Evolutionary conservation across 2,888 invertebrate species (phyloP).

Genomic region (Pantelozetes paolii): DNA sequence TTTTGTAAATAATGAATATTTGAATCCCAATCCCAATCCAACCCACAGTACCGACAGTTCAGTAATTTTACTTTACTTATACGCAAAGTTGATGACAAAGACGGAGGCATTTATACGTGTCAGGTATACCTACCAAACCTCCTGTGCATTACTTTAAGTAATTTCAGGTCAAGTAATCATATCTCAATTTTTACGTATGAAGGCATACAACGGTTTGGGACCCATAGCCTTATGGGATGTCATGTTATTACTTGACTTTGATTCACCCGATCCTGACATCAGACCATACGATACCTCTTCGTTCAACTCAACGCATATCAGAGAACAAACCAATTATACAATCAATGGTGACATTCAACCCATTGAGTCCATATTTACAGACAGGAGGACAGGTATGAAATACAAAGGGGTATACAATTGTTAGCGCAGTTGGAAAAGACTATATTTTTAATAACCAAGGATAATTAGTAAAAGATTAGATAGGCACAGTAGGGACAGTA

Average conservation of each 20-base stretch:
- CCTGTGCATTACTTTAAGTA: too few species aligned
- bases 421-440: too few species aligned
- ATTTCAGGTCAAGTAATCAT: too few species aligned
- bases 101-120: slow-evolving; percentile 80
- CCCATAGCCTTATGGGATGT: slow-evolving; percentile 73
- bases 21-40: too few species aligned
- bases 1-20: too few species aligned
- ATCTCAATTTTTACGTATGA: background rate
- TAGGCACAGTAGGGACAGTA: too few species aligned
- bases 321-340: slow-evolving; percentile 5
- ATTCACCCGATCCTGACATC: slow-evolving; percentile 16
- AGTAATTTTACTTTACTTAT: slow-evolving; percentile 71
- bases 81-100: slow-evolving; percentile 64
- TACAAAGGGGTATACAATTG: too few species aligned
- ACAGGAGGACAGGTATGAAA: background rate
- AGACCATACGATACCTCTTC: slow-evolving; percentile 26
- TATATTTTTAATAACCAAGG: too few species aligned
- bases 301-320: background rate
- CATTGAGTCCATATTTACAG: background rate
- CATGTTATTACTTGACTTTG: slow-evolving; percentile 55
- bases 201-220: slow-evolving; percentile 74
- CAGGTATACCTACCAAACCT: too few species aligned
- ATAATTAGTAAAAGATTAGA: too few species aligned
- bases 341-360: slow-evolving; percentile 53
- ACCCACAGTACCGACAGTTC: slow-evolving; percentile 69